Evolutionary conservation across 2,888 invertebrate genomes (phyloP).

Genomic region (Biston betularia): DNA sequence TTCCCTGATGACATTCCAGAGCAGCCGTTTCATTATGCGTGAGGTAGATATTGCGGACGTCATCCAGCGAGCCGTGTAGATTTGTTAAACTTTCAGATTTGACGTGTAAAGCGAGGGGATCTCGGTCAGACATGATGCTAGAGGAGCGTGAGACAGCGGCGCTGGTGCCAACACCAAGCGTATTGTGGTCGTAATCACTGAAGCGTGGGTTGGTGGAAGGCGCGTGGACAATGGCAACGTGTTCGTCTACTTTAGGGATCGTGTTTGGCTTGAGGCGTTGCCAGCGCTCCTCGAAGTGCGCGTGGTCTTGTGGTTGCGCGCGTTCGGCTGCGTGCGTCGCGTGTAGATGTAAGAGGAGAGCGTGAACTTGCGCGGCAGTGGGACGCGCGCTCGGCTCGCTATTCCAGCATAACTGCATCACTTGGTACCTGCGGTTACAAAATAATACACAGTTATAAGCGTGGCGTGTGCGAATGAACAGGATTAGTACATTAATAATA

Average conservation of each 20-base stretch:
- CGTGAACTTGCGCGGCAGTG: constrained; percentile 71
- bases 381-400: constrained; percentile 62
- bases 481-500: too few relatives aligned
- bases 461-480: too few relatives aligned
- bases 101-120: constrained; percentile 70
- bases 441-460: not conserved
- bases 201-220: constrained; percentile 65
- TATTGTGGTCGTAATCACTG: constrained; percentile 67
- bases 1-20: constrained; percentile 77
- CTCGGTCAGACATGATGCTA: constrained; percentile 78
- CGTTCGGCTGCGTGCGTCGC: constrained; percentile 66
- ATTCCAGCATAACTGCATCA: constrained; percentile 91
- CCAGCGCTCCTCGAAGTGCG: constrained; percentile 91
- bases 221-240: constrained; percentile 77
- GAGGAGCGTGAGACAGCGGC: constrained; percentile 75
- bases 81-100: constrained; percentile 87
- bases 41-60: constrained; percentile 81
- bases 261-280: constrained; percentile 89
- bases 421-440: constrained; percentile 84
- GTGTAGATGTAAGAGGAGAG: constrained; percentile 76
- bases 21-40: constrained; percentile 76
- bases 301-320: constrained; percentile 58
- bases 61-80: constrained; percentile 89
- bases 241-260: constrained; percentile 86
- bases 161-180: constrained; percentile 71